These are phyloP conservation scores for Phaethon lepturus DNA, from an alignment of 2,113 vertebrate species.

Conservation along the genomic window DNA sequence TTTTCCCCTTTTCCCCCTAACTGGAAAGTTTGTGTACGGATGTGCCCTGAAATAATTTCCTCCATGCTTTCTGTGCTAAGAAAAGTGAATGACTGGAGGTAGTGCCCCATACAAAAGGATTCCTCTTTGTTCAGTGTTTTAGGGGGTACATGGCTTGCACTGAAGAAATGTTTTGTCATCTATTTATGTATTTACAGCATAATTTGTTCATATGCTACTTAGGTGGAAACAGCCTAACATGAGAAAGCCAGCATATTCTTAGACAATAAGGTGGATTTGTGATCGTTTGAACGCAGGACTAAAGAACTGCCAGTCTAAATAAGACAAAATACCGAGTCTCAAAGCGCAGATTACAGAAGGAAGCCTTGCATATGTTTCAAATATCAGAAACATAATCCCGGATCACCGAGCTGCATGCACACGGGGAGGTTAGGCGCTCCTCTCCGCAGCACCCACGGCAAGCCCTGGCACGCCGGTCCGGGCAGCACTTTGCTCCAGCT, in stretches of 20 bases:
- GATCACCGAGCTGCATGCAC: not conserved
- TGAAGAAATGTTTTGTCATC: not conserved
- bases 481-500: not conserved
- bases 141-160: not conserved
- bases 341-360: not conserved
- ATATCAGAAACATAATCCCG: not conserved
- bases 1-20: fast-evolving
- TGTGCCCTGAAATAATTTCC: not conserved
- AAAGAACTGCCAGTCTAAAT: not conserved
- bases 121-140: not conserved
- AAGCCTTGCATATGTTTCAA: not conserved
- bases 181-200: not conserved
- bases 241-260: not conserved
- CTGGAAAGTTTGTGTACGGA: not conserved
- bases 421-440: not conserved
- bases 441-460: not conserved
- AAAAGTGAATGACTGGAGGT: not conserved
- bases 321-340: not conserved
- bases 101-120: not conserved
- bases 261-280: not conserved
- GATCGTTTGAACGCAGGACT: not conserved
- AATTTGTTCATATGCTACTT: not conserved
- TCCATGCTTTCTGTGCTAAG: not conserved
- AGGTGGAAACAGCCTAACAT: not conserved
- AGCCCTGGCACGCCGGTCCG: not conserved